Evolutionary conservation across 2,113 vertebrate species (phyloP).

Genomic region (Leucoraja erinaceus): DNA sequence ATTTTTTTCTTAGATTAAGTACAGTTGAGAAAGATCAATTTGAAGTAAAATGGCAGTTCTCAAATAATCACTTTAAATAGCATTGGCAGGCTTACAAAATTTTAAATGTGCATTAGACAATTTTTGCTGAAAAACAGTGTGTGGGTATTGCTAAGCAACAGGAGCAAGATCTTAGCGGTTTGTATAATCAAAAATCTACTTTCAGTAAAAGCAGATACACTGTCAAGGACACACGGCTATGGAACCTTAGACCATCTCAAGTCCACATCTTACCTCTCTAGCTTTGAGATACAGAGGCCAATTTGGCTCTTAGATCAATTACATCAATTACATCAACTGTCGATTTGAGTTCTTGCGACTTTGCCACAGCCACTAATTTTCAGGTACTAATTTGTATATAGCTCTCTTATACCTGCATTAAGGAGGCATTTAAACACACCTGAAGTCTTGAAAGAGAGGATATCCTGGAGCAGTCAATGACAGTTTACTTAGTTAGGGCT

Average conservation of each 20-base stretch:
- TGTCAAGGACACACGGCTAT: neutral
- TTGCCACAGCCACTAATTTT: too few species aligned
- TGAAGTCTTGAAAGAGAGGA: too few species aligned
- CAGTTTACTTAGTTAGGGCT: too few species aligned
- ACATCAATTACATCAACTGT: too few species aligned
- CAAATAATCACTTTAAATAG: neutral
- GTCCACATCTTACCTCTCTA: neutral
- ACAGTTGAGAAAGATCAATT: neutral
- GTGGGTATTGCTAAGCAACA: slow-evolving; percentile 1
- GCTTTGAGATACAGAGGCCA: neutral
- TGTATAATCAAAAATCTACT: neutral
- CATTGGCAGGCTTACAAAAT: neutral
- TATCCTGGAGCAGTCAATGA: too few species aligned
- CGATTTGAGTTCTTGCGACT: too few species aligned
- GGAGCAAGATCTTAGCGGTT: neutral
- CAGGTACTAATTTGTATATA: too few species aligned
- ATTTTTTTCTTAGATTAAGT: neutral
- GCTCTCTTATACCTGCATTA: too few species aligned
- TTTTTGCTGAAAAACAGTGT: neutral
- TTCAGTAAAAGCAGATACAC: neutral
- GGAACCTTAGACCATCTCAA: neutral
- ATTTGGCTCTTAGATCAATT: neutral
- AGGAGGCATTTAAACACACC: too few species aligned
- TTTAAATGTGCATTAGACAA: neutral
- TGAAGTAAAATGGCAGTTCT: neutral